Evolutionary conservation across 1,140 invertebrate genomes (phyloP).

Genomic region (Himalopsyche phryganea): DNA sequence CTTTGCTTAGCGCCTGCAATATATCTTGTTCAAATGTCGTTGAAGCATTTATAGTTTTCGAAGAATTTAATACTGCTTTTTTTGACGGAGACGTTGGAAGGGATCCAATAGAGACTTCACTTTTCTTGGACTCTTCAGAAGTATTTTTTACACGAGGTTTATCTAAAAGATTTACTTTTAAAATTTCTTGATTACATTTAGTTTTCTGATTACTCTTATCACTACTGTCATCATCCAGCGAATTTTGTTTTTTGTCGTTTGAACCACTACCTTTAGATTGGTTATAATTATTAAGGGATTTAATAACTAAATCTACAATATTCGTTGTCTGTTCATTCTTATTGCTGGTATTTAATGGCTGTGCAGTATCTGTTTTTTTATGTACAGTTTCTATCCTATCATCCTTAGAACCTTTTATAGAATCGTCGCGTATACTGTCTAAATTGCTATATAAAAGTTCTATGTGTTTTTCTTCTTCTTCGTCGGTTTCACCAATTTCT

Average conservation of each 20-base stretch:
- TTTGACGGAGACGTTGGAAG: not conserved
- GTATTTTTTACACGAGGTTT: too few species aligned
- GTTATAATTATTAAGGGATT: too few species aligned
- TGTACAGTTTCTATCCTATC: too few species aligned
- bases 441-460: slow-evolving; percentile 11
- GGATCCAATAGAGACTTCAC: not conserved
- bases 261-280: too few species aligned
- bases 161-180: too few species aligned
- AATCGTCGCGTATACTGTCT: not conserved
- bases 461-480: slow-evolving; percentile 45
- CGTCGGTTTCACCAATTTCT: slow-evolving; percentile 50
- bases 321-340: too few species aligned
- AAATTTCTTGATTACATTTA: not conserved
- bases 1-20: slow-evolving; percentile 48
- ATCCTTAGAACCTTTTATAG: not conserved
- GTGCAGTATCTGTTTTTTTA: not conserved
- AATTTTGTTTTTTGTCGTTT: too few species aligned
- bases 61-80: not conserved
- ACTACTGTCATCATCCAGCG: too few species aligned
- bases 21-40: slow-evolving; percentile 44
- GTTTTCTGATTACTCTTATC: not conserved
- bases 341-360: not conserved
- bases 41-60: not conserved
- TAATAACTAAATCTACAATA: too few species aligned
- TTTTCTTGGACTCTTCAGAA: not conserved